Evolutionary conservation across 2,113 vertebrate species (phyloP).

Genomic region (Phasianus colchicus): DNA sequence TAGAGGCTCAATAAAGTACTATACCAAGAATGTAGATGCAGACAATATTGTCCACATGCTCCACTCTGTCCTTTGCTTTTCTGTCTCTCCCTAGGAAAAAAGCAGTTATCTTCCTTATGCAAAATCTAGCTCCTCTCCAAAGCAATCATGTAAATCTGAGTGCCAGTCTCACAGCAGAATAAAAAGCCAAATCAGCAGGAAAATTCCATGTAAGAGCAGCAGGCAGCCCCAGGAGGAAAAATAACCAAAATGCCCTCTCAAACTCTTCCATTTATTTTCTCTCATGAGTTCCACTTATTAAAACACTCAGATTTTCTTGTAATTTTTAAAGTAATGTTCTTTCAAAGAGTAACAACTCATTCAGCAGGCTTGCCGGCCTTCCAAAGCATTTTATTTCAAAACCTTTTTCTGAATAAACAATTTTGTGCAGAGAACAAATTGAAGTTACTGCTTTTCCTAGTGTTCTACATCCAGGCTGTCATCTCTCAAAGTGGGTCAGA

Average conservation of each 20-base stretch:
- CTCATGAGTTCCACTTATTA: constrained; percentile 64
- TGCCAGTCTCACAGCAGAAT: constrained; percentile 47
- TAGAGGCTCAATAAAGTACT: constrained; percentile 74
- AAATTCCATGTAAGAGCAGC: constrained; percentile 69
- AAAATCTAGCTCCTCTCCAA: constrained; percentile 70
- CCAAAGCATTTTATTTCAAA: constrained; percentile 65
- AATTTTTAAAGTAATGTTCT: constrained; percentile 68
- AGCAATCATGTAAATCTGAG: constrained; percentile 76
- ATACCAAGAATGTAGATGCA: constrained; percentile 63
- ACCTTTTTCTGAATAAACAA: constrained; percentile 62
- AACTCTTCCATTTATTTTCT: constrained; percentile 69
- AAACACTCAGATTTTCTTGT: constrained; percentile 68
- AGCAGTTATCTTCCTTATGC: constrained; percentile 71
- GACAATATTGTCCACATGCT: constrained; percentile 63
- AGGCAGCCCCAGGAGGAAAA: constrained; percentile 42
- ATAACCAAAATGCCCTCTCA: background rate
- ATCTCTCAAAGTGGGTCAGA: constrained; percentile 28
- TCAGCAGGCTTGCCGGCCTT: constrained; percentile 59
- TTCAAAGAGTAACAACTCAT: constrained; percentile 63
- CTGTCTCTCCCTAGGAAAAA: constrained; percentile 70
- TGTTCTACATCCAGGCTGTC: constrained; percentile 1
- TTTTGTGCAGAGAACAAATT: constrained; percentile 34
- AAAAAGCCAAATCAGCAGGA: constrained; percentile 72
- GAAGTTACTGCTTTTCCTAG: background rate
- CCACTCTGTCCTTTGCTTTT: constrained; percentile 65